Evolutionary conservation across 2,797 vertebrate genomes (phyloP), one percentile per base, ranked within the genome.

Genomic region (Erpetoichthys calabaricus): DNA sequence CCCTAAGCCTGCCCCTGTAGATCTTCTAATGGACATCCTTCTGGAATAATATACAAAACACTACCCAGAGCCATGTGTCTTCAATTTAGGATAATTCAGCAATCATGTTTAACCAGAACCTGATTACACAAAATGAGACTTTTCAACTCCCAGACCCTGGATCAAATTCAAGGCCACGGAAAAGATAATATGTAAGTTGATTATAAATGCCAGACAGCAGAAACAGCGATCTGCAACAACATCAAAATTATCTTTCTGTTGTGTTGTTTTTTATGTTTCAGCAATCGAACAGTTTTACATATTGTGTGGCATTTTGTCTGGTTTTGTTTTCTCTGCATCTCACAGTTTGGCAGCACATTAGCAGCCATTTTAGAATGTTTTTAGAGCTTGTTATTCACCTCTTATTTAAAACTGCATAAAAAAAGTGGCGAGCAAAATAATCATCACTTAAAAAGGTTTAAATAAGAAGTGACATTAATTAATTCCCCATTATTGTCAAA

Each of bases 51-150:
- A 78, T 69, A 64, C 68, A 79, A 57, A 71, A 70, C 67, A 69
- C 75, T 77, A 73, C 72, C 70, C 79, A 64, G 64, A 80, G 69
- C 81, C 83, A 88, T 83, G 71, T 88, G 86, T 85, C 79, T 85
- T 84, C 80, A 84, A 86, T 86, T 86, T 84, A 81, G 74, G 80
- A 84, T 85, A 84, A 86, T 84, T 86, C 80, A 82, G 86, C 81
- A 86, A 85, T 86, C 84, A 84, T 82, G 82, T 86, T 84, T 77
- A 78, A 82, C 81, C 76, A 81, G 80, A 81, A 79, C 80, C 77
- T 86, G 84, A 88, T 88, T 88, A 81, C 78, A 84, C 75, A 88
- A 82, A 86, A 83, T 81, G 79, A 79, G 80, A 84, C 79, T 78
- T 85, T 81, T 83, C 74, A 84, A 83, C 77, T 83, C 79, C 76